phyloP scores from a whole-genome alignment of 2,113 vertebrate species.

The Sclerurus mexicanus region DNA sequence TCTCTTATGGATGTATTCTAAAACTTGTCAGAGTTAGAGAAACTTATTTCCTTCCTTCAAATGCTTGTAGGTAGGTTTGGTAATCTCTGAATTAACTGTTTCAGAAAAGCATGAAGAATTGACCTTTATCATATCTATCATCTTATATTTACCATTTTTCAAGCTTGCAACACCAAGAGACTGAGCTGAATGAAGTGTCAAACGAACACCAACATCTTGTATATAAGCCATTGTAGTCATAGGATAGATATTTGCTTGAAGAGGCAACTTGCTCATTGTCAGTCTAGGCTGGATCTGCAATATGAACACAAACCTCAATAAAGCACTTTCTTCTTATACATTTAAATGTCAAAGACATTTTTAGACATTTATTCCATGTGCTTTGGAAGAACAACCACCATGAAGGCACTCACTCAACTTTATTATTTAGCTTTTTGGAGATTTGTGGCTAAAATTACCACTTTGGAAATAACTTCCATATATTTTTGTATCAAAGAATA shows the following conservation, averaged over 20 bases:
- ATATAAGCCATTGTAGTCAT: constrained; percentile 88
- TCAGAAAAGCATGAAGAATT: background rate
- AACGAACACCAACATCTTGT: constrained; percentile 76
- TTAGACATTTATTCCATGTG: background rate
- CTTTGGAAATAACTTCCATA: background rate
- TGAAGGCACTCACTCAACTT: background rate
- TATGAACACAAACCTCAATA: constrained; percentile 8
- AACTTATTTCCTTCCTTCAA: background rate
- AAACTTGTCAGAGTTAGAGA: background rate
- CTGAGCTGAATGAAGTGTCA: constrained; percentile 88
- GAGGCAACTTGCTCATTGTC: constrained; percentile 84
- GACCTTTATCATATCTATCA: background rate
- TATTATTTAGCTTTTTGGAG: constrained; percentile 8
- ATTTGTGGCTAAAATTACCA: background rate
- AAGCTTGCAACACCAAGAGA: constrained; percentile 85
- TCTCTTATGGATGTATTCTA: background rate
- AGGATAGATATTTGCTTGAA: constrained; percentile 94
- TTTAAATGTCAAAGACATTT: constrained; percentile 38
- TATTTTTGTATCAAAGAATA: constrained; percentile 34
- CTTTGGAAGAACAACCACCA: background rate
- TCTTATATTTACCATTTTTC: constrained; percentile 75
- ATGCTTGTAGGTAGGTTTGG: background rate
- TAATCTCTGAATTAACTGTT: background rate
- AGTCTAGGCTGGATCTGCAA: constrained; percentile 87
- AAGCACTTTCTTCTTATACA: background rate